These are phyloP conservation scores for Drosophila ficusphila DNA, from an alignment of 1,140 invertebrate species.

Conservation along the genomic window DNA sequence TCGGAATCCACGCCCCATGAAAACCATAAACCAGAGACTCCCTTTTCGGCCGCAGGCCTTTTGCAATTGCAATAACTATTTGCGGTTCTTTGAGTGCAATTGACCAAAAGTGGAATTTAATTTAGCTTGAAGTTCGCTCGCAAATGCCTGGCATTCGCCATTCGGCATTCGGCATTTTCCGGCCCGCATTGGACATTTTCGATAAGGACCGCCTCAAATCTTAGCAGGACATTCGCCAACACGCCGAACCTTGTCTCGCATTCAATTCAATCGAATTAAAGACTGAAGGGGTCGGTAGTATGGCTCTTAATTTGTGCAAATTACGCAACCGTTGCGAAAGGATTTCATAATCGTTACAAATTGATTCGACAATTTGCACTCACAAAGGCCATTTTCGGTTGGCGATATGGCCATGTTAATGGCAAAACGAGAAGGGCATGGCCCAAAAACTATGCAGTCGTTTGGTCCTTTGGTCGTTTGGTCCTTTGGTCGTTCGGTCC, in stretches of 20 bases:
- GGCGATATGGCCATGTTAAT: constrained; percentile 15
- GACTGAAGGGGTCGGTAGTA: background rate
- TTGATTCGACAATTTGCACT: constrained; percentile 56
- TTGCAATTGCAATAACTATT: constrained; percentile 74
- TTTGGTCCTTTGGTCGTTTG: no score
- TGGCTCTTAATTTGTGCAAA: constrained; percentile 42
- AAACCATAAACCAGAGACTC: background rate
- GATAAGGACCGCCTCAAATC: constrained; percentile 1
- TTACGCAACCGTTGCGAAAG: constrained; percentile 33
- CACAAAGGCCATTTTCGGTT: constrained; percentile 11
- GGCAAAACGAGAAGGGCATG: background rate
- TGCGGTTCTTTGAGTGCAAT: constrained; percentile 52
- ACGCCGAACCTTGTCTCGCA: no score
- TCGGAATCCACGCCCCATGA: no score
- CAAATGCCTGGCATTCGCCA: constrained; percentile 20
- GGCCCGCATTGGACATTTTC: background rate
- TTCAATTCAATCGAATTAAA: constrained; percentile 18
- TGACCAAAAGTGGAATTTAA: constrained; percentile 71
- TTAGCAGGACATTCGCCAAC: background rate
- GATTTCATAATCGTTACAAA: constrained; percentile 56
- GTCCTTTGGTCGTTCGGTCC: no score
- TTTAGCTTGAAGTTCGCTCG: constrained; percentile 56
- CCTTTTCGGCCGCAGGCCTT: constrained; percentile 10
- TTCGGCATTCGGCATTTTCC: no score
- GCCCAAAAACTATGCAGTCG: constrained; percentile 51